These are phyloP conservation scores for Drosophila gaucha DNA, from an alignment of 2,888 invertebrate species.

Conservation along the genomic window DNA sequence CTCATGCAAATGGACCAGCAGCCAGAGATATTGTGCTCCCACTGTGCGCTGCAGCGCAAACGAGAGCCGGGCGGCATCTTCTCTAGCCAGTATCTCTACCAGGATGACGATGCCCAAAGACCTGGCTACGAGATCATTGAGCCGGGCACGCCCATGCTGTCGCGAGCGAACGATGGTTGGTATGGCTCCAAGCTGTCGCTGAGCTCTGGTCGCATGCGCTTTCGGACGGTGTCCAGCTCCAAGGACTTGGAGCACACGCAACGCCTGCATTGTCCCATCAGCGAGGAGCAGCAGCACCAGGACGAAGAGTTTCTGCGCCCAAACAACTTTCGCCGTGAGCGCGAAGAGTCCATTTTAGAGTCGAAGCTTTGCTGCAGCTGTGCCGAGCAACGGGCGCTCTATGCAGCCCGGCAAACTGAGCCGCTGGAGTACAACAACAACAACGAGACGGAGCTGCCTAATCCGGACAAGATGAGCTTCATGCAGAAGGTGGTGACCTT, in stretches of 20 bases:
- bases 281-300: conserved; percentile 62
- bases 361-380: conserved; percentile 73
- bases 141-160: conserved; percentile 89
- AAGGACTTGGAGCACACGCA: conserved; percentile 75
- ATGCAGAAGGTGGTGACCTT: conserved; percentile 87
- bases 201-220: conserved; percentile 65
- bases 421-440: neutral
- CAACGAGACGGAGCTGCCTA: neutral
- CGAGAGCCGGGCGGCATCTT: conserved; percentile 80
- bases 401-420: conserved; percentile 41
- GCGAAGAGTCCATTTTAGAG: conserved; percentile 68
- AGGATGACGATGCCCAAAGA: conserved; percentile 87
- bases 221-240: conserved; percentile 73
- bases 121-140: conserved; percentile 89
- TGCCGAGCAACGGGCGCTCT: conserved; percentile 68
- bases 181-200: conserved; percentile 81
- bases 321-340: conserved; percentile 81
- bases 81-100: conserved; percentile 86
- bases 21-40: conserved; percentile 66
- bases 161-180: conserved; percentile 85
- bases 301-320: conserved; percentile 74
- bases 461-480: conserved; percentile 73
- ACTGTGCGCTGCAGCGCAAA: conserved; percentile 77
- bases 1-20: conserved; percentile 25
- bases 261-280: conserved; percentile 70